Base-by-base conservation (phyloP, 2,888 invertebrate species). In the Allygus modestus region DNA sequence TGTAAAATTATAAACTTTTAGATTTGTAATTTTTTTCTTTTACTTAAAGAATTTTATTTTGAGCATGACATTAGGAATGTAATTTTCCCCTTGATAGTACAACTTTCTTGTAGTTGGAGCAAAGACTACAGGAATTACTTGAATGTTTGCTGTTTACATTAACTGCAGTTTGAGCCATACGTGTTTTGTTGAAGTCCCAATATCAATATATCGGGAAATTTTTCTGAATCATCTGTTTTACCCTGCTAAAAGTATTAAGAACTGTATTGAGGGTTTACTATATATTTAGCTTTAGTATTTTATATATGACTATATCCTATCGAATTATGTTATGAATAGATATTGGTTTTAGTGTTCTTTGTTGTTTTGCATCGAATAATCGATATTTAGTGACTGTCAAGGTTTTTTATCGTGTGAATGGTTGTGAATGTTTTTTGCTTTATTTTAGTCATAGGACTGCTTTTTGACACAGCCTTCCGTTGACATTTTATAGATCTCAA, bases 381-480 rank as follows among this genome's bases (percentile, higher is more conserved):
- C 46, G 51, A 86, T 84, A 81, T 83, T 81, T 82, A 82, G 41
- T 81, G 84, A 77, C 84, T 85, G 86, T 83, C 82, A 83, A 84
- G 85, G 71, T 85, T 83, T 65, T 65, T 82, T 65, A 77, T 77
- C 43, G 84, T 31, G 65, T 84, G 65, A 77, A 41, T 77, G 83
- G 51, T 46, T 77, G 75, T 75, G 73, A 51, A 54, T 54, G 73
- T 73, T 17, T 77, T 73, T 84, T 41, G 77, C 75, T 83, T 83
- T 83, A 33, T 83, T 73, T 83, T 82, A 51, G 69, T 46, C 41
- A 69, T 69, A 82, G 73, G 82, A 28, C 54, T 83, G 61, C 61
- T 77, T 58, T 54, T 43, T 75, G 26, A 61, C 28, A 77, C 77
- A 84, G 54, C 61, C 43, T 69, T 65, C 84, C 58, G 79, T 61